These are phyloP conservation scores for Allolobophora icterica DNA, from an alignment of 2,888 invertebrate genomes.

Conservation along the genomic window DNA sequence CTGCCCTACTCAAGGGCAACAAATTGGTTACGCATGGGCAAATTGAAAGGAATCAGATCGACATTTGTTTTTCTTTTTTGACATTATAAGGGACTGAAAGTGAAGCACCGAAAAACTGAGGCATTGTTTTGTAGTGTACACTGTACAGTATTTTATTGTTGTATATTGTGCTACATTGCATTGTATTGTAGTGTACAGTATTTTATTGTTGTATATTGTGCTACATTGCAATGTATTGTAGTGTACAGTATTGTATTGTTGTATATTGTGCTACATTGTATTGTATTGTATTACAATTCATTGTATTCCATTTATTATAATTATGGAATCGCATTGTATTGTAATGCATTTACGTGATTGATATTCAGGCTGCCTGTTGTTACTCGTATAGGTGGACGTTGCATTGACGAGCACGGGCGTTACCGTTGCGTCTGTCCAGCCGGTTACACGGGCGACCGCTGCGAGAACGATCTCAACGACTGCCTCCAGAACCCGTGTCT, in stretches of 20 bases:
- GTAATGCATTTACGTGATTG: background rate
- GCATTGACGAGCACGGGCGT: constrained; percentile 59
- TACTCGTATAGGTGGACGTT: constrained; percentile 54
- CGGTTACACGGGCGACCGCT: constrained; percentile 62
- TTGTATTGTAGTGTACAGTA: too few relatives aligned
- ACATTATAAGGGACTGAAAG: too few relatives aligned
- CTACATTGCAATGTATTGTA: too few relatives aligned
- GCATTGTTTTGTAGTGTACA: too few relatives aligned
- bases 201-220: too few relatives aligned
- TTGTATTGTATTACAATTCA: too few relatives aligned
- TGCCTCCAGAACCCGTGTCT: constrained; percentile 57
- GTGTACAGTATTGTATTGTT: too few relatives aligned
- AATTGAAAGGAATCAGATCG: background rate
- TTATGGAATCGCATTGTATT: background rate
- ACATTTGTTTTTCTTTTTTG: background rate
- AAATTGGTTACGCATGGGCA: background rate
- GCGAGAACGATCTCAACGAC: constrained; percentile 61
- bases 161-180: too few relatives aligned
- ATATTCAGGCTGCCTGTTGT: background rate
- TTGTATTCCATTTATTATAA: too few relatives aligned
- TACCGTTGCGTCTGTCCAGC: constrained; percentile 59
- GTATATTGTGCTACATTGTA: too few relatives aligned
- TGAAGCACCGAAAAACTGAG: too few relatives aligned
- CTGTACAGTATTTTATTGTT: too few relatives aligned
- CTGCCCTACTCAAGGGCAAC: background rate